Evolutionary conservation across 2,888 invertebrate genomes (phyloP).

Genomic region (Conistra vaccinii): DNA sequence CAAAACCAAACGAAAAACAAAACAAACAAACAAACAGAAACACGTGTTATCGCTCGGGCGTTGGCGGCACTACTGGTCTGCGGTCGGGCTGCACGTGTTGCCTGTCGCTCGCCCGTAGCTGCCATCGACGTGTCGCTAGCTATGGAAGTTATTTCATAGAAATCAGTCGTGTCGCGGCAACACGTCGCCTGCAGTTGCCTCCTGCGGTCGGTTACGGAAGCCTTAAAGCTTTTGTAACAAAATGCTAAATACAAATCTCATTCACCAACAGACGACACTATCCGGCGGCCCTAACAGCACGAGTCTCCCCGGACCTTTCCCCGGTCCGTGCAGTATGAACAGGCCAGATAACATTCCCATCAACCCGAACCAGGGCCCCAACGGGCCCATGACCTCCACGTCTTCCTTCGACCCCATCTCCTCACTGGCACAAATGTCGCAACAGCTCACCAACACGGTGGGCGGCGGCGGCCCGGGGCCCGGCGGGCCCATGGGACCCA

Average conservation of each 20-base stretch:
- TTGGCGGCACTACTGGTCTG: no score
- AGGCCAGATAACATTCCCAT: conserved; percentile 88
- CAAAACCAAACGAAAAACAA: no score
- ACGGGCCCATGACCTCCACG: conserved; percentile 89
- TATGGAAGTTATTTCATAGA: no score
- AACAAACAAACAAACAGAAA: no score
- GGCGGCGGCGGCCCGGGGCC: conserved; percentile 84
- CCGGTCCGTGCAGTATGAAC: conserved; percentile 87
- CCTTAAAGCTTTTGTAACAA: conserved; percentile 3
- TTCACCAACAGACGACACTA: conserved; percentile 81
- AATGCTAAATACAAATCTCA: conserved; percentile 26
- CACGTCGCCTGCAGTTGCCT: no score
- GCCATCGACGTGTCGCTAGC: no score
- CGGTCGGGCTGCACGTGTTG: no score
- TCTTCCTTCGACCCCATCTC: conserved; percentile 97
- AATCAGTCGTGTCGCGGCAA: no score
- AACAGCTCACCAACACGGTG: conserved; percentile 95
- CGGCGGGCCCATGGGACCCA: conserved; percentile 84
- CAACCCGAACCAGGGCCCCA: conserved; percentile 88
- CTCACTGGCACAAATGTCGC: conserved; percentile 98
- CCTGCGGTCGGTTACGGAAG: no score
- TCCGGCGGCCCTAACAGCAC: conserved; percentile 88
- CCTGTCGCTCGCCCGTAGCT: no score
- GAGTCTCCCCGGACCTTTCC: conserved; percentile 89
- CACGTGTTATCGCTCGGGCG: no score